Base-by-base conservation (phyloP, 1,140 invertebrate genomes). In the Diprion similis region DNA sequence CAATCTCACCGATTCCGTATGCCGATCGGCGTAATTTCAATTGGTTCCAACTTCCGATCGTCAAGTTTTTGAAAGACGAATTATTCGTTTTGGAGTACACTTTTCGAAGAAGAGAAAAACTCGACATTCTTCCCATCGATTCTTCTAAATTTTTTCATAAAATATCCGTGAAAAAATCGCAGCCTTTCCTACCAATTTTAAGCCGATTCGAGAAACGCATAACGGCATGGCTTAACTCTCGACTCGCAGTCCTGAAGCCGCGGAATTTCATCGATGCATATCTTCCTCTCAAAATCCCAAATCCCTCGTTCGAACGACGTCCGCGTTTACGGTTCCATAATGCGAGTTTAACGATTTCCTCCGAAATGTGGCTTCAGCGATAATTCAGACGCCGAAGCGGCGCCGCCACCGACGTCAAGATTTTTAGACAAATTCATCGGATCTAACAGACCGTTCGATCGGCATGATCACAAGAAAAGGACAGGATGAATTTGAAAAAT, bases 401-500 rank as follows among this genome's bases (percentile, higher is more conserved):
- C 15, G 67, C n/a, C 15, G 67, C 67, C 15, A 70, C 51, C n/a
- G 51, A 70, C 24, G 24, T 37, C 24, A 37, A 11, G 13, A 46
- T 48, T 47, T 48, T 19, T 37, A 13, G 69, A 70, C 69, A 70
- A 70, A 70, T 70, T 70, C 69, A 48, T 70, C 69, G 69, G 69
- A 70, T 47, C 69, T 46, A 70, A 70, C 69, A 37, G 45, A 48
- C 69, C 45, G 69, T 24, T 13, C 51, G 51, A 17, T 59, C 11
- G 11, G n/a, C 11, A 59, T 59, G 4, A 13, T 59, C n/a, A 37
- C 1, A 37, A 37, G 24, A 37, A 37, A 37, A 37, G 24, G 24
- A 37, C 24, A 37, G 6, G 2, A 37, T 37, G 24, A 37, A 37
- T 37, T 37, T 37, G 24, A 37, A 6, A 37, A 37, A 37, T 37